A percentile compares a stretch with the other conserved stretches of the same genome.
Evolutionary conservation across 2,888 invertebrate species (phyloP).

Genomic region (Tipula vernalis): DNA sequence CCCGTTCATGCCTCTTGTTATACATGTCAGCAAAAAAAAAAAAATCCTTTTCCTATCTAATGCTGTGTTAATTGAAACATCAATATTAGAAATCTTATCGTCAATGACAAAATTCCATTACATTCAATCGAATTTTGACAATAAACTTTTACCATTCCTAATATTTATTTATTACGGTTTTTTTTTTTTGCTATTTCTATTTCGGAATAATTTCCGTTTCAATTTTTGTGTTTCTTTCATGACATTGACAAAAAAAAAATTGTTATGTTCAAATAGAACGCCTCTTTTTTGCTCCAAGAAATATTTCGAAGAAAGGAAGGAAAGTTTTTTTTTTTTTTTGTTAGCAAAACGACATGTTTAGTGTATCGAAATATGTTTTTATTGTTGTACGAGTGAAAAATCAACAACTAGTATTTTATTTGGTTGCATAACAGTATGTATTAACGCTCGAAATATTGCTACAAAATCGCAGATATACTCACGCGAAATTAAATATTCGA

Average conservation of each 20-base stretch:
- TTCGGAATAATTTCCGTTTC: not conserved
- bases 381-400: no score
- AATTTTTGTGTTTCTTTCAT: not conserved
- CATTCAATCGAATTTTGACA: not conserved
- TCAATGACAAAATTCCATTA: not conserved
- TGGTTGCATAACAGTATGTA: not conserved
- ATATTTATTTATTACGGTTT: not conserved
- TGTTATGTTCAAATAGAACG: not conserved
- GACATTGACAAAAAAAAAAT: not conserved
- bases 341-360: not conserved
- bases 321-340: not conserved
- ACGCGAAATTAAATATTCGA: not conserved
- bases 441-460: not conserved
- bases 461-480: not conserved
- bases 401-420: not conserved
- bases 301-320: not conserved
- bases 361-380: not conserved
- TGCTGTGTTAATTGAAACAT: not conserved
- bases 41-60: not conserved
- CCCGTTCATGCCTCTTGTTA: not conserved
- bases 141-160: not conserved
- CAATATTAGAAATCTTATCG: not conserved
- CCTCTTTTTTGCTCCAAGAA: not conserved
- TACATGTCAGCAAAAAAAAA: not conserved
- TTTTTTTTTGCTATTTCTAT: not conserved